Evolutionary conservation across 2,113 vertebrate genomes (phyloP), one percentile per base, ranked within the genome.

Genomic region (Silurus asotus): DNA sequence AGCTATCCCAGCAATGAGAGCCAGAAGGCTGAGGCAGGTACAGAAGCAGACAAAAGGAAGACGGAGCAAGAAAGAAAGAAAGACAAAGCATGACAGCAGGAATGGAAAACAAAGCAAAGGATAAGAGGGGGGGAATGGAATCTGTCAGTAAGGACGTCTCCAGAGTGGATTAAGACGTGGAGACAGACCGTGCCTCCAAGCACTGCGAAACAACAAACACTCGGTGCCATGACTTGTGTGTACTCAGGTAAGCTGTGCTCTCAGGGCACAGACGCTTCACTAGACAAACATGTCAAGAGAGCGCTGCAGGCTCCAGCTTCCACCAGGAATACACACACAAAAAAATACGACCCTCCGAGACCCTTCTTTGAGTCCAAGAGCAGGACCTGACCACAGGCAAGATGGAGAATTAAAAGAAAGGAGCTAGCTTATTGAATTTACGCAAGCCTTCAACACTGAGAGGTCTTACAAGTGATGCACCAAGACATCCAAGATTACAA

Each of bases 121-220:
- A 82, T 80, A 58, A 51, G 76, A 56, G 64, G 61, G 53, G 65
- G 74, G 10, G 77, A 23, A 56, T 49, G 79, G 59, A 82, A 82
- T 65, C 59, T 82, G 80, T 82, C 80, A 37, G 80, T 89, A 51
- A 82, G 82, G 86, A 89, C 90, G 87, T 92, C 90, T 86, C 81
- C 88, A 92, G 87, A 89, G 87, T 88, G 86, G 89, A 90, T 90
- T 89, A 88, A 83, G 81, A 78, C 83, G 64, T 77, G 86, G 82
- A 93, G 86, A 89, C 88, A 93, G 91, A 92, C 77, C 70, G 88
- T 87, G 89, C 87, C 89, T 92, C 87, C 77, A 86, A 86, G 87
- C 89, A 90, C 90, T 61, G 77, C 77, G 23, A 93, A 93, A 94
- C 92, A 93, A 89, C 86, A 84, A 86, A 83, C 86, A 87, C 84